These are phyloP conservation scores for Laspeyria flexula DNA, from an alignment of 2,888 invertebrate genomes.

Conservation along the genomic window DNA sequence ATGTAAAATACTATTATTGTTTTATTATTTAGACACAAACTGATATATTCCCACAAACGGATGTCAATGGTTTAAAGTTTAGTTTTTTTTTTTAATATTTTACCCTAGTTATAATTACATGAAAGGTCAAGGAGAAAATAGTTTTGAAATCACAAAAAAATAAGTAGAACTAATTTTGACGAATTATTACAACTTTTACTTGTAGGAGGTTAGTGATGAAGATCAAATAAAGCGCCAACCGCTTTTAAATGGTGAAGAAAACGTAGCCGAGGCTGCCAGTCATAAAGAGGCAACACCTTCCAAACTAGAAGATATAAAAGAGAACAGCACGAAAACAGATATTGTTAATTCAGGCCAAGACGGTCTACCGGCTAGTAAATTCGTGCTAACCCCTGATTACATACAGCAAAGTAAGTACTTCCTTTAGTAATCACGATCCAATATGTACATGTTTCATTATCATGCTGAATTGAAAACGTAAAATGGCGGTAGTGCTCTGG, in stretches of 20 bases:
- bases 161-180: constrained; percentile 34
- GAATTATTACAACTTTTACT: constrained; percentile 53
- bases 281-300: constrained; percentile 73
- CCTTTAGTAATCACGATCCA: background rate
- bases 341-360: constrained; percentile 68
- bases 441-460: background rate
- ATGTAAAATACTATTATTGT: constrained; percentile 39
- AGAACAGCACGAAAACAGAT: constrained; percentile 75
- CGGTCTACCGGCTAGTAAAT: constrained; percentile 82
- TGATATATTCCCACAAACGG: constrained; percentile 84
- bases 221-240: constrained; percentile 68
- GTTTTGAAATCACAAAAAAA: constrained; percentile 8
- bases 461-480: too few relatives aligned
- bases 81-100: constrained; percentile 52
- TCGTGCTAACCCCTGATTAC: constrained; percentile 96
- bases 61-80: constrained; percentile 53
- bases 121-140: background rate
- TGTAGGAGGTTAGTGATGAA: constrained; percentile 74
- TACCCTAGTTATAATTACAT: constrained; percentile 33
- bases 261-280: constrained; percentile 71
- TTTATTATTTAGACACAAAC: constrained; percentile 49
- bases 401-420: constrained; percentile 95
- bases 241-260: constrained; percentile 78
- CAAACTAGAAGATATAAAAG: constrained; percentile 72
- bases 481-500: too few relatives aligned